These are phyloP conservation scores for Aphaenogaster floridana DNA, from an alignment of 1,140 invertebrate genomes.

Conservation along the genomic window DNA sequence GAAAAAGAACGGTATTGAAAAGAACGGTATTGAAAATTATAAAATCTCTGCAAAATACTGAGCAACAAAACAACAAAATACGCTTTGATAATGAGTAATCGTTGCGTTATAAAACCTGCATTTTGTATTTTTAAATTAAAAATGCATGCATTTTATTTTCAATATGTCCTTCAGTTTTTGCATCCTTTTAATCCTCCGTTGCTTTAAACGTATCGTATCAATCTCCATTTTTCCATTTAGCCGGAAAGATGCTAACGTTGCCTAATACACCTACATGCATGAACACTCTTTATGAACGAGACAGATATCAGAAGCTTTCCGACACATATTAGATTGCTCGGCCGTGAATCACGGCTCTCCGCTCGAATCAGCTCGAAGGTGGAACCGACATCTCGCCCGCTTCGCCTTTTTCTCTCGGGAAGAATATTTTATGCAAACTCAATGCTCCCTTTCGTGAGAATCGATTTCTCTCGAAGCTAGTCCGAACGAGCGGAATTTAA, in stretches of 20 bases:
- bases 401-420: conserved; percentile 68
- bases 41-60: neutral
- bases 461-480: conserved; percentile 60
- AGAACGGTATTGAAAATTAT: neutral
- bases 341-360: conserved; percentile 68
- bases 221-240: conserved; percentile 43
- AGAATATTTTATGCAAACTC: conserved; percentile 79
- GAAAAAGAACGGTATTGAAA: neutral
- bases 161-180: conserved; percentile 2
- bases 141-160: neutral
- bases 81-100: neutral
- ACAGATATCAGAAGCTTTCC: conserved; percentile 57
- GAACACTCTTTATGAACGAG: conserved; percentile 15
- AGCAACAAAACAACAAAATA: neutral
- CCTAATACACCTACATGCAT: conserved; percentile 24
- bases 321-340: conserved; percentile 67
- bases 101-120: neutral
- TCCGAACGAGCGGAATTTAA: conserved; percentile 69
- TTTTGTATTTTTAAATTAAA: conserved; percentile 4
- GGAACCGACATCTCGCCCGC: conserved; percentile 57
- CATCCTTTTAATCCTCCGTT: conserved; percentile 6
- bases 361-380: conserved; percentile 63
- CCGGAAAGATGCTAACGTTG: conserved; percentile 33
- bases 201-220: conserved; percentile 29
- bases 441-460: conserved; percentile 62